Base-by-base conservation (phyloP, 2,113 vertebrate species). In the Gopherus flavomarginatus region DNA sequence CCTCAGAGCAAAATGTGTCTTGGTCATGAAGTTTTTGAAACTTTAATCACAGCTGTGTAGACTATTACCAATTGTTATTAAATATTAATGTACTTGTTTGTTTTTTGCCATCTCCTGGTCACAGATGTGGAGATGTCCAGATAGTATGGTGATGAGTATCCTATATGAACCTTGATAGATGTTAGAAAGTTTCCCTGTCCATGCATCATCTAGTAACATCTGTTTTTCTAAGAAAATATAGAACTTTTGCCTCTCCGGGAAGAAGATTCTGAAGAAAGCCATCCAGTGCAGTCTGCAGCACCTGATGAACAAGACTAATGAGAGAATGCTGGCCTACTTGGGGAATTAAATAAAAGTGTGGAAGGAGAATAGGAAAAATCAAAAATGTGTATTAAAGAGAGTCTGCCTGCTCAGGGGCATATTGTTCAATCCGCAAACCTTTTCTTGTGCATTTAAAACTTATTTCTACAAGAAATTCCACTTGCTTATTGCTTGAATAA, bases 291-390 rank as follows among this genome's bases (percentile, higher is more conserved):
- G 59, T 90, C 47, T 88, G 57, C n/a, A 53, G n/a, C 35, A n/a
- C 35, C 53, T 86, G 54, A 54, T 44, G 35, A n/a, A 21, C 38
- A 38, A 47, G 42, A n/a, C 27, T 3, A 80, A 78, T 69, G 77
- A 35, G 44, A 29, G 0, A 72, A 92, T 81, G 83, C 50, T 35
- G n/a, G 27, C 0, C 1, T 54, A n/a, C 29, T 59, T 12, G 59
- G 22, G 44, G 83, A 42, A 21, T n/a, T 3, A 52, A 53, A 54
- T 59, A 44, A 62, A 35, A 35, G 50, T 4, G 5, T 38, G 38
- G 53, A 82, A 56, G 49, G n/a, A 9, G 13, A 90, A 6, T 26
- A 69, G 80, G 77, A 44, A 2, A 88, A 77, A 44, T 31, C 12
- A 47, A 24, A 88, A 85, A 56, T 83, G 35, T 17, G 5, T 56